phyloP scores from a whole-genome alignment of 2,113 vertebrate species.

The Trinectes maculatus region DNA sequence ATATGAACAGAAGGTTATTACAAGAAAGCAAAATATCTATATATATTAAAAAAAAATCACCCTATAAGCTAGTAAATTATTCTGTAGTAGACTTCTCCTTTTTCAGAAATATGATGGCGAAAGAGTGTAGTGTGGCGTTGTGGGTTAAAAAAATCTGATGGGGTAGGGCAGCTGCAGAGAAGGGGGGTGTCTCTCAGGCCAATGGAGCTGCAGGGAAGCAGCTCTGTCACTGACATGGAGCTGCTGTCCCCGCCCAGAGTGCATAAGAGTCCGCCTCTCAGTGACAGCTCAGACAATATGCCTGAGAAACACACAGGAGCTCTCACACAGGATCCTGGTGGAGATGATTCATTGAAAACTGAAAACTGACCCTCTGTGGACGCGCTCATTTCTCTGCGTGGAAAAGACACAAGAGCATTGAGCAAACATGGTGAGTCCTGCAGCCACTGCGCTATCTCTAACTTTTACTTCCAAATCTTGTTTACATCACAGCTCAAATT shows the following conservation, averaged over 20 bases:
- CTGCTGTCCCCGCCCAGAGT: slow-evolving; percentile 45
- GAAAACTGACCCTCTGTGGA: slow-evolving; percentile 25
- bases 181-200: slow-evolving; percentile 23
- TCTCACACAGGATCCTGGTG: slow-evolving; percentile 15
- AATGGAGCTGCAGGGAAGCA: slow-evolving; percentile 35
- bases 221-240: slow-evolving; percentile 24
- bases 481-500: no score
- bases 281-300: slow-evolving; percentile 71
- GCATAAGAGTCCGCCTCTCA: slow-evolving; percentile 52
- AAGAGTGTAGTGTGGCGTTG: not conserved
- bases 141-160: not conserved
- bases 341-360: slow-evolving; percentile 36
- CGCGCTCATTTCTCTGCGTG: slow-evolving; percentile 24
- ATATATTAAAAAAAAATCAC: not conserved
- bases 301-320: slow-evolving; percentile 16
- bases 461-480: not conserved
- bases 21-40: no score
- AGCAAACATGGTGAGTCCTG: slow-evolving; percentile 63
- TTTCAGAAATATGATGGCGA: not conserved
- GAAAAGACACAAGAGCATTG: slow-evolving; percentile 8
- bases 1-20: not conserved
- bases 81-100: slow-evolving; percentile 43
- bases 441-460: not conserved
- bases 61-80: not conserved
- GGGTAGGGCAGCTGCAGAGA: slow-evolving; percentile 9